These are phyloP conservation scores for Corynorhinus townsendii DNA, from an alignment of 2,113 vertebrate genomes.

Conservation along the genomic window DNA sequence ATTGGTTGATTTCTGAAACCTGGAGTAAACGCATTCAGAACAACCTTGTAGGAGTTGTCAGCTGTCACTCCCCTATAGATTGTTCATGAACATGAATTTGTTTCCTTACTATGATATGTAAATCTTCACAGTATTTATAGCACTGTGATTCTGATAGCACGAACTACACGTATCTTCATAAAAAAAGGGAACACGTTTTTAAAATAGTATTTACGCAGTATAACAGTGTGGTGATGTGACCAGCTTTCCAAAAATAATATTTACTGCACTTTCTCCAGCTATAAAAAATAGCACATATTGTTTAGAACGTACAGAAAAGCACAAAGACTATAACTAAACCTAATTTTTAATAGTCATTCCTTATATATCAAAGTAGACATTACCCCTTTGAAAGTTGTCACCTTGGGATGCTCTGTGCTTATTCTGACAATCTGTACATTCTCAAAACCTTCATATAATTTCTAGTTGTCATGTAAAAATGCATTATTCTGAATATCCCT, in stretches of 20 bases:
- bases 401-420: not conserved
- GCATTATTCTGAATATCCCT: not conserved
- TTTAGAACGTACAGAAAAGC: not conserved
- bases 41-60: not conserved
- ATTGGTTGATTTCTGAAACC: not conserved
- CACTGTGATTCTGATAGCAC: not conserved
- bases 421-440: not conserved
- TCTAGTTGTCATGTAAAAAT: not conserved
- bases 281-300: not conserved
- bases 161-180: not conserved
- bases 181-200: not conserved
- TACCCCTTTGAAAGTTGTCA: not conserved
- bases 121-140: not conserved
- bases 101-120: not conserved
- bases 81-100: not conserved
- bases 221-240: not conserved
- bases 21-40: not conserved
- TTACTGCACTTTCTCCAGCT: not conserved
- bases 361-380: not conserved
- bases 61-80: not conserved
- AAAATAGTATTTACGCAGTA: not conserved
- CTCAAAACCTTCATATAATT: not conserved
- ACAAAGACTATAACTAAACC: not conserved
- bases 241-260: slow-evolving; percentile 7
- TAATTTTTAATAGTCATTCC: not conserved